Evolutionary conservation across 2,113 vertebrate species (phyloP), one percentile per base, ranked within the genome.

Genomic region (Camelus bactrianus): DNA sequence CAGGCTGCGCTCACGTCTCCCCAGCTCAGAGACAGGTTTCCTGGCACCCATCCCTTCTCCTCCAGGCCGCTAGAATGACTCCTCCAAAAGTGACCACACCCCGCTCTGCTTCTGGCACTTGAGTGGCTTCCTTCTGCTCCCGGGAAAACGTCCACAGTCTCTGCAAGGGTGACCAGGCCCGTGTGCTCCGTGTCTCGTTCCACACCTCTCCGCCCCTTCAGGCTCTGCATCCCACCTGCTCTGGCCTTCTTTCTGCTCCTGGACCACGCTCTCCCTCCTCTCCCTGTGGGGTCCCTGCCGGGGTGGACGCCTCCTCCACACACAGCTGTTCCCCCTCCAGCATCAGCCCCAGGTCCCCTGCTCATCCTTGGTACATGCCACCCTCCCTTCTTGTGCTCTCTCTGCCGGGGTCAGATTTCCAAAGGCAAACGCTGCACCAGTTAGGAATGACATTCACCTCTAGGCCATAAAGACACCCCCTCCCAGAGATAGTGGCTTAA

Each of bases 151-250:
- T 50, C 75, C 42, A 3, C 7, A 64, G 67, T 80, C 10, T 19
- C 42, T 58, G 38, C 13, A 2, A 3, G 28, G 26, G 56, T 6
- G 5, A 26, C 69, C 28, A 76, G 16, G 64, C 72, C 64, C 35
- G 3, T 35, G 12, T 26, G 22, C 19, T 3, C 16, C 1, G 7
- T 4, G 1, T 8, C 8, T 42, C 62, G 7, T 60, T 46, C 38
- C 17, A n/a, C 3, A 54, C 42, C 42, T 8, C n/a, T 17, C 5
- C 14, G 42, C 5, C 11, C 62, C 83, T 35, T 19, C 50, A 19
- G 10, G 9, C 22, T 75, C 48, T 24, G 56, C 22, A 0, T 17
- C 72, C 19, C 7, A 22, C 65, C 64, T 24, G 17, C 62, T 6
- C 22, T 11, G 32, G 35, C 32, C 28, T 16, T 65, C 35, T 35